Conservation (phyloP, 1,140 invertebrate species). For the Metopolophium dirhodum region DNA sequence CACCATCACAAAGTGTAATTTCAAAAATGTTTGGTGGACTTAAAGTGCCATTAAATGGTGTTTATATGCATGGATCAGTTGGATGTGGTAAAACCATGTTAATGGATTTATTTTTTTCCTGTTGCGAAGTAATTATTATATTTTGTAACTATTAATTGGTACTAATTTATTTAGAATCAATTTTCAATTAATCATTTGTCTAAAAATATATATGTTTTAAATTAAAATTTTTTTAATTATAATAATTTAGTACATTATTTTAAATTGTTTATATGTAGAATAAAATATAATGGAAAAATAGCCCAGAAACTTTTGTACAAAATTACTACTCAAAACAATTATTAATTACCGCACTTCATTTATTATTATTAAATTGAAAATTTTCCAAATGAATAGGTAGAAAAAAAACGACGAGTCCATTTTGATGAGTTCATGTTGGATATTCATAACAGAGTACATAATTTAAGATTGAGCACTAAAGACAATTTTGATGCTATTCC, state of each 20-base stretch:
- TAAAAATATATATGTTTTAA: neutral
- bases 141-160: neutral
- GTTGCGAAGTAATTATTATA: slow-evolving; percentile 68
- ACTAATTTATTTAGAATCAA: neutral
- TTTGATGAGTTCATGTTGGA: slow-evolving; percentile 98
- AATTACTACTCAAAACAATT: neutral
- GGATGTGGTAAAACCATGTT: slow-evolving; percentile 98
- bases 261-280: neutral
- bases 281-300: neutral
- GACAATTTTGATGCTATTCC: slow-evolving; percentile 92
- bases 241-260: neutral
- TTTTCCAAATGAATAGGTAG: slow-evolving; percentile 63
- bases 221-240: neutral
- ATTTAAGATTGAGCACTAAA: slow-evolving; percentile 75
- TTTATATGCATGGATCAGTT: slow-evolving; percentile 86
- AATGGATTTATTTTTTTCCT: slow-evolving; percentile 96
- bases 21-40: slow-evolving; percentile 64
- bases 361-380: slow-evolving; percentile 57
- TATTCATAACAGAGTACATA: slow-evolving; percentile 87
- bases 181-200: too few relatives aligned
- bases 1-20: slow-evolving; percentile 64
- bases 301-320: neutral
- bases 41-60: slow-evolving; percentile 72
- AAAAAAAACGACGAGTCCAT: slow-evolving; percentile 84
- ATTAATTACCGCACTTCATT: slow-evolving; percentile 33